A percentile compares a stretch with the other conserved stretches of the same genome.
Conservation (phyloP, 2,888 invertebrate genomes). For the Pherbina coryleti region DNA sequence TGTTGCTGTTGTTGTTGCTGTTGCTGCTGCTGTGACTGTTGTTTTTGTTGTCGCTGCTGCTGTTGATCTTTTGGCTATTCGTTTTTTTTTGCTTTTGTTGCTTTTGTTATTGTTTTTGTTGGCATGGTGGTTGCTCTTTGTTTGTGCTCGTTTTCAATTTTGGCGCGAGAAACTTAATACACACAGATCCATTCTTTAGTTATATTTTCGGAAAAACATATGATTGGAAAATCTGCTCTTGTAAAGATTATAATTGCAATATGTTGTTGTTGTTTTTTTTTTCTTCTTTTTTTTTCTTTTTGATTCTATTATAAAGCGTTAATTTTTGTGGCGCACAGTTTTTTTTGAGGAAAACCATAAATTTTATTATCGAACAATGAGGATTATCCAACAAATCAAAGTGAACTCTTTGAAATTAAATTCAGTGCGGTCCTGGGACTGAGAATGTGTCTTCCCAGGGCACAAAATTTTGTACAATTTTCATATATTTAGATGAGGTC, state of each 20-base stretch:
- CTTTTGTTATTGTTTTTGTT: background rate
- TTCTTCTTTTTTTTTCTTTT: background rate
- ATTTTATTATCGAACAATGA: too few species aligned
- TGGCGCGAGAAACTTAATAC: background rate
- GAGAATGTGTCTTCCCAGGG: too few species aligned
- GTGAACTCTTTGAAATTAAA: too few species aligned
- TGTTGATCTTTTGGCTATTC: background rate
- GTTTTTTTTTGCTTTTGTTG: background rate
- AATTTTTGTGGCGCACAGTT: too few species aligned
- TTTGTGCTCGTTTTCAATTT: background rate
- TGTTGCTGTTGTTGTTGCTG: background rate
- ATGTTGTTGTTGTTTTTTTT: background rate
- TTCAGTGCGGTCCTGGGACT: too few species aligned
- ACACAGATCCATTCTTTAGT: background rate
- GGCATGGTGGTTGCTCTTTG: background rate
- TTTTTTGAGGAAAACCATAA: too few species aligned
- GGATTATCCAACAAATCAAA: too few species aligned
- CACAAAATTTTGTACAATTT: background rate
- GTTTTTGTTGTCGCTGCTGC: constrained; percentile 3
- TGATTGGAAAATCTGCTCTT: background rate
- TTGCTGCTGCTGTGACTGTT: background rate
- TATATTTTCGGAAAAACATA: background rate
- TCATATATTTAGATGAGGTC: background rate
- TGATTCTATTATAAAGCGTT: background rate
- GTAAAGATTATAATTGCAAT: background rate